A percentile compares a stretch with the other conserved stretches of the same genome.
These are phyloP conservation scores for Miniopterus natalensis DNA, from an alignment of 2,113 vertebrate species.

Conservation along the genomic window DNA sequence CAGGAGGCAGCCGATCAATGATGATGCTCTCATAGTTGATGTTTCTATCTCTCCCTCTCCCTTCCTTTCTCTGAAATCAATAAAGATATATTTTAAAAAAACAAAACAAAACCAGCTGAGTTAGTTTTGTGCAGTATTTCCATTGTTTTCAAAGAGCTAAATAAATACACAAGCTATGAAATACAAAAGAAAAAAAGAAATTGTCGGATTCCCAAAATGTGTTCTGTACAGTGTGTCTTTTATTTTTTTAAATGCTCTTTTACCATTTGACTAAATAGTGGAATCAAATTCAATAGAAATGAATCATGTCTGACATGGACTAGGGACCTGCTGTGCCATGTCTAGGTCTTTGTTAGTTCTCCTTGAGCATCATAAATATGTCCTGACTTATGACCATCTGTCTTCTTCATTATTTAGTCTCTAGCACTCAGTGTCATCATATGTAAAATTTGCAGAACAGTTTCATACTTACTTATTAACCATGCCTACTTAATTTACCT, in stretches of 20 bases:
- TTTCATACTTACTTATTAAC: constrained; percentile 30
- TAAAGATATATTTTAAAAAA: too few species aligned
- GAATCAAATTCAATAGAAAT: not conserved
- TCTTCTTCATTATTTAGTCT: not conserved
- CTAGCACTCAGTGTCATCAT: not conserved
- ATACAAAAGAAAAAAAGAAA: not conserved
- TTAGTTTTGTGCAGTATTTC: not conserved
- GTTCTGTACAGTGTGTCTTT: not conserved
- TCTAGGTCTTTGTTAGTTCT: not conserved
- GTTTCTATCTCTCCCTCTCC: too few species aligned
- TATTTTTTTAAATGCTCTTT: constrained; percentile 51
- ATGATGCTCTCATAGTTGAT: too few species aligned
- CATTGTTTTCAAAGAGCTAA: not conserved
- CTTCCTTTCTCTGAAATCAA: too few species aligned
- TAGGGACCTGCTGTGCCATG: not conserved
- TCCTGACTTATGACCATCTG: not conserved
- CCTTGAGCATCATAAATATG: not conserved
- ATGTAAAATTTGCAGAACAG: not conserved
- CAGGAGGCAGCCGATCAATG: too few species aligned
- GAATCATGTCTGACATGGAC: not conserved
- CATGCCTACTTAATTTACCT: not conserved
- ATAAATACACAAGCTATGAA: not conserved
- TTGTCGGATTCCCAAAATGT: not conserved
- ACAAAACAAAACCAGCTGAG: not conserved
- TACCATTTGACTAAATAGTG: not conserved